A percentile compares a stretch with the other conserved stretches of the same genome.
Conservation (phyloP, 53 echinoderm and acorn worm genomes). For the Stichopus horrens region DNA sequence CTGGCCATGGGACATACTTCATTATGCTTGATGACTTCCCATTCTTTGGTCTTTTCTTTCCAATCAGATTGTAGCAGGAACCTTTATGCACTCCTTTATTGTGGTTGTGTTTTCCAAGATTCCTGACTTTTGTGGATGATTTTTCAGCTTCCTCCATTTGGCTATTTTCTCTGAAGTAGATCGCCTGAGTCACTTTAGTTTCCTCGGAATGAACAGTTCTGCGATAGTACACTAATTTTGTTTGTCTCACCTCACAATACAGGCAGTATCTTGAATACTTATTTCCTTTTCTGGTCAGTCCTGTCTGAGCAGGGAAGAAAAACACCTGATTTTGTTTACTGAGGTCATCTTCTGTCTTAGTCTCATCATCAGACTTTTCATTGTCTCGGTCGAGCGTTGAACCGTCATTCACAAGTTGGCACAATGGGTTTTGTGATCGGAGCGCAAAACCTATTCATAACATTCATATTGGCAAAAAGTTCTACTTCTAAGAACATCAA, state of each 20-base stretch:
- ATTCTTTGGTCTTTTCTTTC: slow-evolving; percentile 37
- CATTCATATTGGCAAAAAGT: background rate
- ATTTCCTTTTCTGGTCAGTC: background rate
- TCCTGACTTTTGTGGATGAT: slow-evolving; percentile 46
- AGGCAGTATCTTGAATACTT: slow-evolving; percentile 51
- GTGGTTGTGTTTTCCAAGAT: slow-evolving; percentile 51
- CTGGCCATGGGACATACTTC: slow-evolving; percentile 40
- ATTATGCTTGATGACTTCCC: background rate
- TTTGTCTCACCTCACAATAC: slow-evolving; percentile 31
- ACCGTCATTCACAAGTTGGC: slow-evolving; percentile 5
- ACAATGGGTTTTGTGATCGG: slow-evolving; percentile 16
- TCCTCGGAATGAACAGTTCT: slow-evolving; percentile 40
- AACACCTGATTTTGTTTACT: background rate
- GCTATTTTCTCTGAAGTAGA: slow-evolving; percentile 40
- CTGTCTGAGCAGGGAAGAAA: background rate
- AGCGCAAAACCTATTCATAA: background rate
- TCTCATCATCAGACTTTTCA: background rate
- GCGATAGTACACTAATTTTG: slow-evolving; percentile 37
- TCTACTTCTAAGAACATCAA: background rate
- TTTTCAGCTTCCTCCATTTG: slow-evolving; percentile 16
- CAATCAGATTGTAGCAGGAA: slow-evolving; percentile 17
- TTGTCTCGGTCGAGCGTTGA: background rate
- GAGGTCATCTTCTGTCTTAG: background rate
- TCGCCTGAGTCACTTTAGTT: slow-evolving; percentile 31
- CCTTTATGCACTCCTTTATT: slow-evolving; percentile 44